Conservation (phyloP, 1,140 invertebrate genomes). For the Eurosta solidaginis region DNA sequence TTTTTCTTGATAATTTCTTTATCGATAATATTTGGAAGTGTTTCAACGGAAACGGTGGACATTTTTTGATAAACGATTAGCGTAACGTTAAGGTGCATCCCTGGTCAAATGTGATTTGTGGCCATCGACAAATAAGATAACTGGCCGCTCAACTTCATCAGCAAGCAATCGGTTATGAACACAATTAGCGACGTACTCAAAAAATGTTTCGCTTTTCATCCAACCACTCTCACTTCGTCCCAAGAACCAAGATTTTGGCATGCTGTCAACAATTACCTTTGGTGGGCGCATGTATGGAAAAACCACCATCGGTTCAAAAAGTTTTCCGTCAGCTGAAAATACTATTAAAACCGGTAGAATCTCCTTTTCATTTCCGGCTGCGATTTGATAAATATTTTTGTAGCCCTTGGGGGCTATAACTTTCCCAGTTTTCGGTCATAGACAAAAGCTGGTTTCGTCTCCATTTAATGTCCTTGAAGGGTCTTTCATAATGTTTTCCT, state of each 20-base stretch:
- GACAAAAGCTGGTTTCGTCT: slow-evolving; percentile 46
- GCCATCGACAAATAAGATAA: slow-evolving; percentile 5
- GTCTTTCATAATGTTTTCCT: slow-evolving; percentile 42
- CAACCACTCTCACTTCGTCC: slow-evolving; percentile 24
- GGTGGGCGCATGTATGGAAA: slow-evolving; percentile 43
- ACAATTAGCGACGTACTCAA: slow-evolving; percentile 28
- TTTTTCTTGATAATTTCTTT: no score
- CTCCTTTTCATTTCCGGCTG: slow-evolving; percentile 50
- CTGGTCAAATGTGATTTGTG: slow-evolving; percentile 28
- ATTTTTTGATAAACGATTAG: no score
- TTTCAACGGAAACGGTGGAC: no score
- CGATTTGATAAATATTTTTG: slow-evolving; percentile 52
- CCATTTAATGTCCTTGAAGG: no score
- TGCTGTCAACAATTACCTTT: no score
- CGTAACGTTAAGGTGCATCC: no score
- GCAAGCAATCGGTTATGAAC: neutral
- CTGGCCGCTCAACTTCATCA: neutral
- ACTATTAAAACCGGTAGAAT: slow-evolving; percentile 52
- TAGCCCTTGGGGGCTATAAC: slow-evolving; percentile 49
- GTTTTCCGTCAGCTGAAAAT: slow-evolving; percentile 42
- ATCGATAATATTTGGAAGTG: no score
- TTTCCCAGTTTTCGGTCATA: slow-evolving; percentile 48
- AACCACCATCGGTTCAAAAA: slow-evolving; percentile 35
- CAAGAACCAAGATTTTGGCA: slow-evolving; percentile 38
- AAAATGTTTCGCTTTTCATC: slow-evolving; percentile 25